phyloP scores from a whole-genome alignment of 2,797 vertebrate genomes.

The Tangara arthus region DNA sequence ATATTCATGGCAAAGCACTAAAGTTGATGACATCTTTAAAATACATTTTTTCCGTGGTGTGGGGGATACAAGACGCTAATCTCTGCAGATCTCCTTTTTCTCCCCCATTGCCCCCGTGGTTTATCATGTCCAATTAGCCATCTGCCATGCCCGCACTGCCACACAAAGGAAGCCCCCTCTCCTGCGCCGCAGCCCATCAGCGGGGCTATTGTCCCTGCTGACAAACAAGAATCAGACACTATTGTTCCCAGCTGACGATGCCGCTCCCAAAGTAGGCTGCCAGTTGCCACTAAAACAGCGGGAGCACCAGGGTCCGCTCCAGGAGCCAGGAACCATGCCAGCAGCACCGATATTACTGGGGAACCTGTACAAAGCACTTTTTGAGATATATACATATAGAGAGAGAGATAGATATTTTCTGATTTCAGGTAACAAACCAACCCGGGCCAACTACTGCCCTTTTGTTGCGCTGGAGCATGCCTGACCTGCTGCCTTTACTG shows the following conservation, averaged over 20 bases:
- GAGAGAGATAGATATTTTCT: background rate
- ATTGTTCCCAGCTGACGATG: constrained; percentile 69
- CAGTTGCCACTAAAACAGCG: constrained; percentile 64
- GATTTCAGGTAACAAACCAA: background rate
- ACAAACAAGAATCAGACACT: constrained; percentile 71
- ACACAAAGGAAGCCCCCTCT: constrained; percentile 61
- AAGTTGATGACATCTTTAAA: constrained; percentile 46
- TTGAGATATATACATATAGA: rapidly evolving
- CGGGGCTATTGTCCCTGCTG: constrained; percentile 70
- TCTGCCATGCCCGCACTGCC: constrained; percentile 76
- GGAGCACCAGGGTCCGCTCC: constrained; percentile 23
- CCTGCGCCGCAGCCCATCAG: constrained; percentile 43
- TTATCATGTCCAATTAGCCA: constrained; percentile 88
- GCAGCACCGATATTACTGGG: background rate
- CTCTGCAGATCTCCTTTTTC: constrained; percentile 71
- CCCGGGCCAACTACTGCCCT: background rate
- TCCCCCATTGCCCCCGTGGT: constrained; percentile 69
- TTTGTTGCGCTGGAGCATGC: background rate
- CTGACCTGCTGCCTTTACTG: background rate
- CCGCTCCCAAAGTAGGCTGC: constrained; percentile 50
- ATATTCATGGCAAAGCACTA: constrained; percentile 32
- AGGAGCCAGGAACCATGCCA: constrained; percentile 41
- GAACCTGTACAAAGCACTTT: background rate
- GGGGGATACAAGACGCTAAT: constrained; percentile 72
- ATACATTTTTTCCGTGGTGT: background rate